These are phyloP conservation scores for Caradrina kadenii DNA, from an alignment of 2,888 invertebrate genomes.

Conservation along the genomic window DNA sequence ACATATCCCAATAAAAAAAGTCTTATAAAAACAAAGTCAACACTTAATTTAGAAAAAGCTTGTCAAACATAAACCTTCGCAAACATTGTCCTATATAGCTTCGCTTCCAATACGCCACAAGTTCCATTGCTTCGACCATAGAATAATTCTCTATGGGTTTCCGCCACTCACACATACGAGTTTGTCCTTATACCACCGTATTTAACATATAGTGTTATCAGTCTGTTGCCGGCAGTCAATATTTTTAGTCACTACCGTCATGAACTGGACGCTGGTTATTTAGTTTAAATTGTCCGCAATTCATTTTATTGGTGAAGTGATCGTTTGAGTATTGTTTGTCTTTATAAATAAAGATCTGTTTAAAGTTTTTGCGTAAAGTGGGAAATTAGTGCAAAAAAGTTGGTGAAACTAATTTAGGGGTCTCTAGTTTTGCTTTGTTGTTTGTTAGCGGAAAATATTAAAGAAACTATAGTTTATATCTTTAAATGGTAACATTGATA, in stretches of 20 bases:
- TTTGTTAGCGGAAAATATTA: neutral
- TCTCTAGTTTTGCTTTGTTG: conserved; percentile 23
- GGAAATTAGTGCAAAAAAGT: neutral
- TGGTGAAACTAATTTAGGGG: neutral
- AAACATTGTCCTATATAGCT: conserved; percentile 30
- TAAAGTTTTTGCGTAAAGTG: neutral
- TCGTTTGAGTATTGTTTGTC: conserved; percentile 18
- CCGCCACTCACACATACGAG: conserved; percentile 65
- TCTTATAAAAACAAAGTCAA: neutral
- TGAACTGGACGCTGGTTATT: conserved; percentile 56
- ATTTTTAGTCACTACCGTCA: conserved; percentile 70
- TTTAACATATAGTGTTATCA: conserved; percentile 81
- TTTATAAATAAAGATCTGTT: neutral
- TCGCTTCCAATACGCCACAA: conserved; percentile 63
- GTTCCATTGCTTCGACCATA: conserved; percentile 64
- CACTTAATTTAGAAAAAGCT: neutral
- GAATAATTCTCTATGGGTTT: conserved; percentile 73
- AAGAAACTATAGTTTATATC: neutral
- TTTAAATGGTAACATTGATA: neutral
- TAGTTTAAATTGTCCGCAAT: conserved; percentile 24
- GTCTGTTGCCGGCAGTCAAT: conserved; percentile 77
- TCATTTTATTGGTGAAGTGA: conserved; percentile 36
- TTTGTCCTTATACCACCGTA: conserved; percentile 67
- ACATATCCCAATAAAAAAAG: neutral
- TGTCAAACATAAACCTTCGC: neutral